Conservation (phyloP, 1,140 invertebrate species). For the Hypsibius dujardini region DNA sequence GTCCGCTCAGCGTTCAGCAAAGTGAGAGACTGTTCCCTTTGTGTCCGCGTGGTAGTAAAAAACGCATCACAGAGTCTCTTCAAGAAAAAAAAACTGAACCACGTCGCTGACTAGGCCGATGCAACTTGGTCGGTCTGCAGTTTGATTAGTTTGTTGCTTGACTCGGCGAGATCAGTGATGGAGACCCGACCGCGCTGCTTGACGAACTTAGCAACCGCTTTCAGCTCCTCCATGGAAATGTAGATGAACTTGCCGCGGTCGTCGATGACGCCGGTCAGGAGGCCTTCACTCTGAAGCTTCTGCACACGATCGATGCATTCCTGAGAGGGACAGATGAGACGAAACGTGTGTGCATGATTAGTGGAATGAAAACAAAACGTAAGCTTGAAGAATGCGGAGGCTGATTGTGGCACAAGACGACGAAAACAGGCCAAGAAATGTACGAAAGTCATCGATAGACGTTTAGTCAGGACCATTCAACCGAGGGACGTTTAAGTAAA, state of each 20-base stretch:
- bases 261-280: slow-evolving; percentile 71
- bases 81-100: no score
- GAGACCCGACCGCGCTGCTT: slow-evolving; percentile 81
- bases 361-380: no score
- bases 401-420: no score
- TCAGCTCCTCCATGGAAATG: slow-evolving; percentile 72
- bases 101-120: not conserved
- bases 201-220: slow-evolving; percentile 85
- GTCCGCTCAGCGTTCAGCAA: no score
- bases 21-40: no score
- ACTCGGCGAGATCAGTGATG: slow-evolving; percentile 75
- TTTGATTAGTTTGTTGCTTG: slow-evolving; percentile 79
- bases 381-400: no score
- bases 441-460: no score
- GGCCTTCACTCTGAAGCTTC: slow-evolving; percentile 56
- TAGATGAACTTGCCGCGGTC: slow-evolving; percentile 98
- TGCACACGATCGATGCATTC: slow-evolving; percentile 51
- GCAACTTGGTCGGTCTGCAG: slow-evolving; percentile 32
- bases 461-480: no score
- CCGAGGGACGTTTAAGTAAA: no score
- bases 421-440: no score
- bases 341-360: slow-evolving; percentile 8
- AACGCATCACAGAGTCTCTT: no score
- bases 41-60: no score
- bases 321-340: slow-evolving; percentile 25